Base-by-base conservation (phyloP, 2,888 invertebrate species). In the Agrilus biguttatus region DNA sequence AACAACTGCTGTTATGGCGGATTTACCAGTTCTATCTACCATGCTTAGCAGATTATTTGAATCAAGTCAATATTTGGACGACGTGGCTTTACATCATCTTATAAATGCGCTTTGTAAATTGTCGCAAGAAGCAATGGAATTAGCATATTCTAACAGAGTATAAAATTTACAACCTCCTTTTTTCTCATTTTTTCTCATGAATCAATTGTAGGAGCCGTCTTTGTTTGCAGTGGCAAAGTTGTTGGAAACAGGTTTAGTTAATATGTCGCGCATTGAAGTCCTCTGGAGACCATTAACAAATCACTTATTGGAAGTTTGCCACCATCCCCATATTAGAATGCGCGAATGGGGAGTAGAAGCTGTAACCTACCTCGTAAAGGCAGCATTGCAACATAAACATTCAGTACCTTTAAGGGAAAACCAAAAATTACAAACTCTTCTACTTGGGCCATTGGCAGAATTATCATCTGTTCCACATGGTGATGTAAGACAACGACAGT, bases 271-370 rank as follows among this genome's bases (percentile, higher is more conserved):
- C 42, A 87, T 96, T 36, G 90, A 93, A 65, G 88, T 95, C 0
- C 75, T 93, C 53, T 97, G 97, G 97, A 75, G 87, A 50, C 93
- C 93, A 0, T 74, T 97, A 43, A 95, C 95, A 0, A 90, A 89
- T 62, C 96, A 97, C 67, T 72, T 97, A n/a, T 66, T 96, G 37
- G 93, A 95, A 69, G 92, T 93, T 46, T 93, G 93, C 59, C 90
- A 91, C 61, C 95, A 95, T 68, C 90, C 93, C 0, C 92, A 91
- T 57, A 87, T 89, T 51, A 71, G 90, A 49, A 90, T 97, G 89
- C 72, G 97, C 33, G 93, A 93, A 63, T 97, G 95, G 95, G 96
- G 96, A 0, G 93, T 95, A 0, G 93, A 95, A 66, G 93, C 95
- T 0, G 81, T 97, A 42, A 95, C 96, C 0, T 90, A 89, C 60